Percentiles rank a stretch among this genome's conserved stretches.
Conservation (phyloP, 2,113 vertebrate genomes). For the Colistium nudipinnis region DNA sequence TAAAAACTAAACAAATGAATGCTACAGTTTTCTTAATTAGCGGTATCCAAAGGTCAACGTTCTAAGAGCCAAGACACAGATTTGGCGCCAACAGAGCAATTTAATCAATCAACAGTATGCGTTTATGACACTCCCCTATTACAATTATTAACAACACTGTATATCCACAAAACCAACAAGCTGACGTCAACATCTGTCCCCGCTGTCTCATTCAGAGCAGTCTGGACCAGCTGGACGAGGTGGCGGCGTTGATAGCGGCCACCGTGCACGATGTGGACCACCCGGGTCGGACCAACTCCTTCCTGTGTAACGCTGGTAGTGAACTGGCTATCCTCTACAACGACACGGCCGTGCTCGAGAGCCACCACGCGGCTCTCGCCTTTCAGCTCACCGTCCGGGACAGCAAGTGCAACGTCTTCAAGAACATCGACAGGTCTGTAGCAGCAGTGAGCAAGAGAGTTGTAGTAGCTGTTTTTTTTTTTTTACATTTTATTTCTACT, state of each 20-base stretch:
- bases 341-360: conserved; percentile 94
- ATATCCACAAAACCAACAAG: background rate
- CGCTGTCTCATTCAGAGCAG: conserved; percentile 80
- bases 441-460: background rate
- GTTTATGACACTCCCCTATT: background rate
- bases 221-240: conserved; percentile 92
- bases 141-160: background rate
- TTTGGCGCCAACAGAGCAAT: background rate
- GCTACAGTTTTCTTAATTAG: background rate
- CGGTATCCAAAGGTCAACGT: background rate
- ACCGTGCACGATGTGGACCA: conserved; percentile 95
- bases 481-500: background rate
- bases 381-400: conserved; percentile 95
- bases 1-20: background rate
- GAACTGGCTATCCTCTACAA: conserved; percentile 96
- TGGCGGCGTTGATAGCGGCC: conserved; percentile 93
- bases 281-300: conserved; percentile 94
- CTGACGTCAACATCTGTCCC: conserved; percentile 3
- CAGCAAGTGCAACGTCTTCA: conserved; percentile 95
- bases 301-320: conserved; percentile 94
- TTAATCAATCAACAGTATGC: too few species aligned
- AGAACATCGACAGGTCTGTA: conserved; percentile 91
- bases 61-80: background rate
- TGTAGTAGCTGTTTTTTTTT: background rate
- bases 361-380: conserved; percentile 93